These are phyloP conservation scores for Pomatostomus ruficeps DNA, from an alignment of 2,113 vertebrate species.

Conservation along the genomic window DNA sequence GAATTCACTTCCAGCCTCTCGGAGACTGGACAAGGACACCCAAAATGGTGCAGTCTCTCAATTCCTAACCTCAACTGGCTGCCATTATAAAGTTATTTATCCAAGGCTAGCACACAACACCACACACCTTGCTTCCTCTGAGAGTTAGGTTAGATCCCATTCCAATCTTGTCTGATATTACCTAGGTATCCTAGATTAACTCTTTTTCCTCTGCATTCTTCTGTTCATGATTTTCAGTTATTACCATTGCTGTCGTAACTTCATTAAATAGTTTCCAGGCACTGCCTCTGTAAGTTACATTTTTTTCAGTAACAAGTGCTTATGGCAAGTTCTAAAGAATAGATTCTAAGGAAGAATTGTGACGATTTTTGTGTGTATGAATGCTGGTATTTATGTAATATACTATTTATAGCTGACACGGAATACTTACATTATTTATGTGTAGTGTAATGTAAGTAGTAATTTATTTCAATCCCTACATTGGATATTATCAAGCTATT, in stretches of 20 bases:
- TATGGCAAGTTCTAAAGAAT: not conserved
- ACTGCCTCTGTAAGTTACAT: not conserved
- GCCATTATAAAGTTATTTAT: not conserved
- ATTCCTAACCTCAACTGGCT: not conserved
- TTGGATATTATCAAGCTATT: not conserved
- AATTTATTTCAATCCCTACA: not conserved
- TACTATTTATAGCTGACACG: not conserved
- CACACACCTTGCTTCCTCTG: not conserved
- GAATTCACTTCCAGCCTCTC: not conserved
- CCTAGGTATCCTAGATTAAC: not conserved
- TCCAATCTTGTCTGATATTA: not conserved
- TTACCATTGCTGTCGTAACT: not conserved
- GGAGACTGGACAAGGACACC: not conserved
- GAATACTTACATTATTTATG: not conserved
- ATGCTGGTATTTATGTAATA: not conserved
- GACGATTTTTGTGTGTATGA: not conserved
- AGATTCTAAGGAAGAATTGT: not conserved
- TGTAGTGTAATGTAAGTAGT: not conserved
- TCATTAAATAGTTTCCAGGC: not conserved
- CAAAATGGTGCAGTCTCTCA: not conserved
- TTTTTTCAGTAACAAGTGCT: not conserved
- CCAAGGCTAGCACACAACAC: not conserved
- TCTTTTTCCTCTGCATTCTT: not conserved
- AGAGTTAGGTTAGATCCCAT: not conserved
- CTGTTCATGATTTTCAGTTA: not conserved